Evolutionary conservation across 2,113 vertebrate species (phyloP), one percentile per base, ranked within the genome.

Genomic region (Vidua macroura): DNA sequence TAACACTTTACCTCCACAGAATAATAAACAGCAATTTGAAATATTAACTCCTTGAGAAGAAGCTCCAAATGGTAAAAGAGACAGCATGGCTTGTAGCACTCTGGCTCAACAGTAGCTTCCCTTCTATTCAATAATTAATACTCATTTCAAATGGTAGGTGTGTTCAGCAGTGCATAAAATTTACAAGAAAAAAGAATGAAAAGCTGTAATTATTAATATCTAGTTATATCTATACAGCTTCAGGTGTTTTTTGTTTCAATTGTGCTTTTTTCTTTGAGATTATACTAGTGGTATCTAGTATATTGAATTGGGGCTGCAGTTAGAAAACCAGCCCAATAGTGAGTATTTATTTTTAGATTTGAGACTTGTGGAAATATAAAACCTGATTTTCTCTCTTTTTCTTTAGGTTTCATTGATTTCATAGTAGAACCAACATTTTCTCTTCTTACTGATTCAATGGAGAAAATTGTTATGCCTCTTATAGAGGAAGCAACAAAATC

Each of bases 371-470:
- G 76, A 90, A 83, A 53, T 66, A 3, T 77, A 76, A 91, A 69
- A 66, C 43, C 80, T 92, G 23, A 27, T 87, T 83, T 95, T 83
- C 28, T 75, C 12, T 84, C 21, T 78, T 69, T 95, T 76, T 86
- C 14, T 91, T 60, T 86, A 99, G 99, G 99, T 88, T 99, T 99
- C 95, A 99, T 99, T 77, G 99, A 99, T 98, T 99, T 99, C 97
- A 99, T 99, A 55, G 99, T 99, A 94, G 99, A 99, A 95, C 99
- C 99, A 56, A 99, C 99, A 5, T 99, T 99, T 98, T 98, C 98
- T 89, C 98, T 99, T 86, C 98, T 99, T 94, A 98, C 98, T 27
- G 99, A 99, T 96, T 98, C 98, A n/a, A 99, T 99, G 89, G 99
- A 99, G 97, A 99, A 99, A 98, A 99, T 99, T 94, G 98, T 99